Base-by-base conservation (phyloP, 2,888 invertebrate species). In the Meteorus colon region DNA sequence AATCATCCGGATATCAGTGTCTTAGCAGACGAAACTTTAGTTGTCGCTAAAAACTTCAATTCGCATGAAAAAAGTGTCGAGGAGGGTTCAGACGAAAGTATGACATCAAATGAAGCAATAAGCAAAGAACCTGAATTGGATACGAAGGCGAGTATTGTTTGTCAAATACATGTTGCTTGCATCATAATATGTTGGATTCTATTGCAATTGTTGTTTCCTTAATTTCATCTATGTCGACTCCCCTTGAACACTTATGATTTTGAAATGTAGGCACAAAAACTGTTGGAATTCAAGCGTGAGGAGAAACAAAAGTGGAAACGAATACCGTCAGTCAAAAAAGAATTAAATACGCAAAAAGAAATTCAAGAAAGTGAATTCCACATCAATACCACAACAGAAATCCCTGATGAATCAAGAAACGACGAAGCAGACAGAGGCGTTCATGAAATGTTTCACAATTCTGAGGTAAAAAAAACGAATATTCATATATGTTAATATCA, bases 241-340 rank as follows among this genome's bases (percentile, higher is more conserved):
- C 34, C 34, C 34, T 34, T 34, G 19, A 59, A 59, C 14, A 24
- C 5, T 24, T 16, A n/a, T n/a, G 24, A n/a, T 51, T 73, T 66
- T 45, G 29, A 70, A 76, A 69, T 73, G 72, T 79, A 88, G 88
- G 87, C 88, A 62, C 82, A 81, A 34, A 82, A 87, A 77, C 78
- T 87, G 76, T 74, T 84, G 41, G 84, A 86, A 73, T 86, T 83
- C 82, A 87, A 84, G 74, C 71, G 83, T 79, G 75, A 82, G 75
- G 74, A 75, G 29, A 74, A 67, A 6, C 62, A 62, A 63, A 82
- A 81, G 69, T 78, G 74, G 66, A 86, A 86, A 74, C 85, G 86
- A 1, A 84, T 85, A 67, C 86, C 86, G 8, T 85, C 86, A 0
- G 88, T 89, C 62, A 89, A 89, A 80, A 88, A 89, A 75, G 88